Percentiles rank a stretch among this genome's conserved stretches.
These are phyloP conservation scores for Centropus bengalensis DNA, from an alignment of 2,113 vertebrate species.

Conservation along the genomic window DNA sequence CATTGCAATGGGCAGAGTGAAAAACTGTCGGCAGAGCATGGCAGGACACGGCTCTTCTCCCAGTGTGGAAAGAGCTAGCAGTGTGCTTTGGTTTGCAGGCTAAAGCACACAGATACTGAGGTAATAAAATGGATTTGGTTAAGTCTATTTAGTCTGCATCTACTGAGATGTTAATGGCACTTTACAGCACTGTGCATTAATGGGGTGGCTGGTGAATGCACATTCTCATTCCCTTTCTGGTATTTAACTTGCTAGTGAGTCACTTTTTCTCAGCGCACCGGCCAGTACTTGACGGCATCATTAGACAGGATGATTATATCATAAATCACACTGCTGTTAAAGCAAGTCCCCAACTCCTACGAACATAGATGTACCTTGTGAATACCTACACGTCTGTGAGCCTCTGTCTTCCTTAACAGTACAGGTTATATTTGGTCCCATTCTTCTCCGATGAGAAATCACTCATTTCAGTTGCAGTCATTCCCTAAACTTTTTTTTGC, in stretches of 20 bases:
- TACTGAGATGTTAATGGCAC: not conserved
- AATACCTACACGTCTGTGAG: not conserved
- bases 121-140: not conserved
- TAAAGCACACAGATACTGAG: not conserved
- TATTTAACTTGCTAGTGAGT: conserved; percentile 19
- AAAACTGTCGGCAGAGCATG: not conserved
- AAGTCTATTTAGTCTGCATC: not conserved
- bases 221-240: not conserved
- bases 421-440: not conserved
- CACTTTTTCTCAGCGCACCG: not conserved
- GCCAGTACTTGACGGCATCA: not conserved
- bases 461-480: not conserved
- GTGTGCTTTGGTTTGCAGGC: not conserved
- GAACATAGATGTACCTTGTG: not conserved
- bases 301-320: conserved; percentile 16
- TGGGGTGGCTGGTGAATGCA: not conserved
- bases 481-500: not conserved
- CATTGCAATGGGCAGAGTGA: not conserved
- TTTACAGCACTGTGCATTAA: not conserved
- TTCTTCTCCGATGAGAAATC: not conserved
- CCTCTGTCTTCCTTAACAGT: not conserved
- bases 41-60: not conserved
- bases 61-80: not conserved
- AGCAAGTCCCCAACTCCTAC: not conserved
- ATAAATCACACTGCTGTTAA: not conserved